phyloP scores from a whole-genome alignment of 2,888 invertebrate genomes.

The Thymelicus sylvestris region DNA sequence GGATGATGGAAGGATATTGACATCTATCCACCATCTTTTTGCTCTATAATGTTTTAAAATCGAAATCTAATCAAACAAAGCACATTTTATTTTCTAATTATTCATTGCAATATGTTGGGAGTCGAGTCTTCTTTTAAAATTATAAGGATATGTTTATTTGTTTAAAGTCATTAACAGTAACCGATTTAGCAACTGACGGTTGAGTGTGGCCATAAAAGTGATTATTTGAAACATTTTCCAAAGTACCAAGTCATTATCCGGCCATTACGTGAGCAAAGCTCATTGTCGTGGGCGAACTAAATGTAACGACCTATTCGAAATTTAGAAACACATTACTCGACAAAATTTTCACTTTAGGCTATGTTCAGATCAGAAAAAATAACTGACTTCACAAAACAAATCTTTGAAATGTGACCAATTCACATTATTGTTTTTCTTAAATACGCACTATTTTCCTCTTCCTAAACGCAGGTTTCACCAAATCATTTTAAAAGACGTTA shows the following conservation, averaged over 20 bases:
- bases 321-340: constrained; percentile 34
- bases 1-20: too few species aligned
- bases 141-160: neutral
- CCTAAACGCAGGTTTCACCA: too few species aligned
- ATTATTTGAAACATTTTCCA: constrained; percentile 24
- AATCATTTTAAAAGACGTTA: too few species aligned
- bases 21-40: too few species aligned
- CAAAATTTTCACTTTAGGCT: constrained; percentile 27
- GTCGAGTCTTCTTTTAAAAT: neutral
- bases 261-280: constrained; percentile 28
- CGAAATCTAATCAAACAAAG: too few species aligned
- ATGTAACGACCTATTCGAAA: constrained; percentile 35
- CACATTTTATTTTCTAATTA: too few species aligned
- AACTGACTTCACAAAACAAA: too few species aligned
- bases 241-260: constrained; percentile 32
- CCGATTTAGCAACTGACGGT: constrained; percentile 1
- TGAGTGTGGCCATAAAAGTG: constrained; percentile 5
- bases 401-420: too few species aligned
- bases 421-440: too few species aligned
- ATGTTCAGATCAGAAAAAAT: neutral
- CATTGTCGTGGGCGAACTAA: constrained; percentile 31
- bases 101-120: too few species aligned
- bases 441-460: too few species aligned
- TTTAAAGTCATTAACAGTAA: constrained; percentile 1
- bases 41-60: too few species aligned